Conservation (phyloP, 2,888 invertebrate genomes). For the Scotopteryx bipunctaria region DNA sequence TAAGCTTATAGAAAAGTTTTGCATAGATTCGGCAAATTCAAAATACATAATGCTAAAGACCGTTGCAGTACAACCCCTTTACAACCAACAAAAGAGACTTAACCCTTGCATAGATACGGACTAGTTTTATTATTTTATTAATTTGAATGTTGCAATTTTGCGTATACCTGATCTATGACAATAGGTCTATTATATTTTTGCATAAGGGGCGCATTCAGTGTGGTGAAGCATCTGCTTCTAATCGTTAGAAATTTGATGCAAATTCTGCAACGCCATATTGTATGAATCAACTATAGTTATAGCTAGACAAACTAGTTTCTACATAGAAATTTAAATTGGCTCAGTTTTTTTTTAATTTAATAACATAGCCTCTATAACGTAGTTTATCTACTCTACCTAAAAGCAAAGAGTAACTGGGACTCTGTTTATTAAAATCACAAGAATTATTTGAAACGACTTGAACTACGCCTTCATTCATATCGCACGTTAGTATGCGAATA, state of each 20-base stretch:
- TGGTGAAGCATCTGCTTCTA: constrained; percentile 47
- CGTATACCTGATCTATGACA: constrained; percentile 77
- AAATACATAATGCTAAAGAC: constrained; percentile 23
- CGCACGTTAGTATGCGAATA: too few relatives aligned
- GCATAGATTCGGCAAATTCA: background rate
- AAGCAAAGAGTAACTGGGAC: too few relatives aligned
- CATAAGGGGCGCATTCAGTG: constrained; percentile 66
- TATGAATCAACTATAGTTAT: background rate
- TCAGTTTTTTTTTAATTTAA: too few relatives aligned
- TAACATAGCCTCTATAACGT: too few relatives aligned
- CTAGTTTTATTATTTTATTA: constrained; percentile 78
- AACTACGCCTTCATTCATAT: too few relatives aligned
- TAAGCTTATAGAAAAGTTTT: background rate
- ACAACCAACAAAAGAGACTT: constrained; percentile 48
- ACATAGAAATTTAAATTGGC: too few relatives aligned
- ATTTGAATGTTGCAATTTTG: constrained; percentile 82
- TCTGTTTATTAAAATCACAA: too few relatives aligned
- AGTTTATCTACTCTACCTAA: too few relatives aligned
- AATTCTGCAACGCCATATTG: constrained; percentile 6
- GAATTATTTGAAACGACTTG: too few relatives aligned
- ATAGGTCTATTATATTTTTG: constrained; percentile 77
- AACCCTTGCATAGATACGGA: constrained; percentile 69
- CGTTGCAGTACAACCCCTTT: constrained; percentile 34
- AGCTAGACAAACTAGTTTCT: too few relatives aligned
- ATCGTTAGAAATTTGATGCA: constrained; percentile 33